phyloP scores from a whole-genome alignment of 2,888 invertebrate genomes.

The Cybosia mesomella region DNA sequence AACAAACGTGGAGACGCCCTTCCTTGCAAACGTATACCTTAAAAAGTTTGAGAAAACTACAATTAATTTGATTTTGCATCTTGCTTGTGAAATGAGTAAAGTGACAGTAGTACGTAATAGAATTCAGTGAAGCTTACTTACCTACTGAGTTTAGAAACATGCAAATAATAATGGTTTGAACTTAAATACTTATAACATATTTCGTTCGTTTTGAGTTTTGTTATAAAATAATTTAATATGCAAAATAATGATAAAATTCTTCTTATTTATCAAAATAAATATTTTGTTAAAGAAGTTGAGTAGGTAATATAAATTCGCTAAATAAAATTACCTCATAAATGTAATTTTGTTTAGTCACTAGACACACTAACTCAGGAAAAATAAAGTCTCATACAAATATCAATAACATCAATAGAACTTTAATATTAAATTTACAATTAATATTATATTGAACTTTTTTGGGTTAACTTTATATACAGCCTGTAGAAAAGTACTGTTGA shows the following conservation, averaged over 20 bases:
- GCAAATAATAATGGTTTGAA: background rate
- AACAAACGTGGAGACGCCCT: constrained; percentile 59
- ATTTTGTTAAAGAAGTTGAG: background rate
- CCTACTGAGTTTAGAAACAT: background rate
- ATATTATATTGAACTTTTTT: no score
- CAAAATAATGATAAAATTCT: background rate
- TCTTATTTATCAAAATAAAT: background rate
- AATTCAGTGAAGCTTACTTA: background rate
- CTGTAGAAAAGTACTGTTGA: background rate
- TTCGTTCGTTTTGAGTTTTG: no score
- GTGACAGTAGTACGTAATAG: background rate
- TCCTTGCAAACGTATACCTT: constrained; percentile 12
- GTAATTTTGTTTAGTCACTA: no score
- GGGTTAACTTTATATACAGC: background rate
- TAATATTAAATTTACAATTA: no score
- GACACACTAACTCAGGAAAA: no score
- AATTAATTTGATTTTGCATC: no score
- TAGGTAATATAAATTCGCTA: no score
- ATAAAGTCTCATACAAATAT: no score
- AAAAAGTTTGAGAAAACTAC: constrained; percentile 3
- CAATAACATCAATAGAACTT: no score
- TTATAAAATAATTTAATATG: no score
- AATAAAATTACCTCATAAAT: no score
- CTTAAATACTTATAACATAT: background rate
- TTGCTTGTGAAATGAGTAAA: background rate